phyloP scores from a whole-genome alignment of 2,888 invertebrate genomes.

The Margaritifera margaritifera region DNA sequence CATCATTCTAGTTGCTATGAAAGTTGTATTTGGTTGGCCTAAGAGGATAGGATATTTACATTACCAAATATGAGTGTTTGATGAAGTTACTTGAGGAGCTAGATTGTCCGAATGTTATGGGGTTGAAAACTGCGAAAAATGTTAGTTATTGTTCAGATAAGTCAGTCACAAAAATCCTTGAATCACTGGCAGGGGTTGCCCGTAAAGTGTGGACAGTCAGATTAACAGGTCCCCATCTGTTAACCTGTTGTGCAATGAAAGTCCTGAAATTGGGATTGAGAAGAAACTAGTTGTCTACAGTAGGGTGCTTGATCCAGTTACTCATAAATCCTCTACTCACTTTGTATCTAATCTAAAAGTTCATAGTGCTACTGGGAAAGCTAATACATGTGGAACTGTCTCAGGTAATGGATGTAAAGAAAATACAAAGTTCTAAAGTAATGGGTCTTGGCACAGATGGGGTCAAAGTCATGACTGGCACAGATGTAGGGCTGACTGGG shows the following conservation, averaged over 20 bases:
- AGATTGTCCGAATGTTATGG: slow-evolving; percentile 12
- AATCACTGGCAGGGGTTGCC: not conserved
- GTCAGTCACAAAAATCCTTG: slow-evolving; percentile 6
- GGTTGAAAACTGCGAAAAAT: slow-evolving; percentile 4
- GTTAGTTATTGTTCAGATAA: slow-evolving; percentile 13
- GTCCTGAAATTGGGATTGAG: slow-evolving; percentile 10
- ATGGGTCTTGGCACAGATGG: slow-evolving; percentile 14
- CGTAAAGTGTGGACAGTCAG: slow-evolving; percentile 2
- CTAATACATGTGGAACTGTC: no score
- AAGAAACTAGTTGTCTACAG: slow-evolving; percentile 19
- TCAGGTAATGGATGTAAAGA: no score
- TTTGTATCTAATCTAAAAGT: slow-evolving; percentile 10
- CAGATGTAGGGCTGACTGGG: slow-evolving; percentile 12
- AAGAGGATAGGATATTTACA: no score
- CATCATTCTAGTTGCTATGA: no score
- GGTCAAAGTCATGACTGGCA: slow-evolving; percentile 15
- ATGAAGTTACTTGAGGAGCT: no score
- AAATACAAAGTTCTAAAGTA: no score
- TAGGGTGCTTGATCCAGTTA: slow-evolving; percentile 9
- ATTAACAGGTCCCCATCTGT: slow-evolving; percentile 9
- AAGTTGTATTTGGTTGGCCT: no score
- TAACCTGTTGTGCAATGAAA: slow-evolving; percentile 14
- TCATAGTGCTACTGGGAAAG: slow-evolving; percentile 16
- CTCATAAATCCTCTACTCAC: slow-evolving; percentile 4
- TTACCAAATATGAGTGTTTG: no score